Conservation (phyloP, 2,797 vertebrate genomes). For the Onychomys torridus region DNA sequence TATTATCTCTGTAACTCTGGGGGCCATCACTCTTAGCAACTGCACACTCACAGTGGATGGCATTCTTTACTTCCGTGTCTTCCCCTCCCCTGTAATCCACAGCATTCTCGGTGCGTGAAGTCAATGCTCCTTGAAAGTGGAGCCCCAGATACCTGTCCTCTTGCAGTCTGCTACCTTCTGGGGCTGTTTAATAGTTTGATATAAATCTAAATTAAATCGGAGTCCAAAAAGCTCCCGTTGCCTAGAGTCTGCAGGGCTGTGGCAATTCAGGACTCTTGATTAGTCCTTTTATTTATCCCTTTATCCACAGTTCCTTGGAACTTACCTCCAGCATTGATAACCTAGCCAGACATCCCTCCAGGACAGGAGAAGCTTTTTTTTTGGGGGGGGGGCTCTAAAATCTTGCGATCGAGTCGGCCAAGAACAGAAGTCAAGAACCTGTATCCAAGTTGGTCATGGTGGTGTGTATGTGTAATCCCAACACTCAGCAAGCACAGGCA, state of each 20-base stretch:
- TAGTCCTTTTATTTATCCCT: slow-evolving; percentile 9
- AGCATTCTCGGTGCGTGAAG: not conserved
- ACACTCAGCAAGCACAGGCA: not conserved
- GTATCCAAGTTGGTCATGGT: not conserved
- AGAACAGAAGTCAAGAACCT: not conserved
- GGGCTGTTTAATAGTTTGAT: not conserved
- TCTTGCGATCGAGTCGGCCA: not conserved
- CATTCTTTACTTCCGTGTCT: not conserved
- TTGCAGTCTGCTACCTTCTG: not conserved
- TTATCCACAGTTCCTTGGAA: not conserved
- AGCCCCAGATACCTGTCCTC: not conserved
- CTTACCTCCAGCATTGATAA: not conserved
- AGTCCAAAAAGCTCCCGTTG: not conserved
- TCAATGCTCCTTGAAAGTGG: not conserved
- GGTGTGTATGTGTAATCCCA: not conserved
- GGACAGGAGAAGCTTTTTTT: not conserved
- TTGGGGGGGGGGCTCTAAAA: not conserved
- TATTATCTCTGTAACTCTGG: not conserved
- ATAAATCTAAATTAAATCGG: not conserved
- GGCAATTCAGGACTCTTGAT: not conserved
- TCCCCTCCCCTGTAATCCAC: not conserved
- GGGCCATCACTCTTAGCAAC: not conserved
- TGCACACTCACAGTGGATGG: not conserved
- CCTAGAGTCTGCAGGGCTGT: not conserved
- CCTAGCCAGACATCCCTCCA: not conserved